Evolutionary conservation across 2,797 vertebrate genomes (phyloP), one percentile per base, ranked within the genome.

Genomic region (Oophaga sylvatica): DNA sequence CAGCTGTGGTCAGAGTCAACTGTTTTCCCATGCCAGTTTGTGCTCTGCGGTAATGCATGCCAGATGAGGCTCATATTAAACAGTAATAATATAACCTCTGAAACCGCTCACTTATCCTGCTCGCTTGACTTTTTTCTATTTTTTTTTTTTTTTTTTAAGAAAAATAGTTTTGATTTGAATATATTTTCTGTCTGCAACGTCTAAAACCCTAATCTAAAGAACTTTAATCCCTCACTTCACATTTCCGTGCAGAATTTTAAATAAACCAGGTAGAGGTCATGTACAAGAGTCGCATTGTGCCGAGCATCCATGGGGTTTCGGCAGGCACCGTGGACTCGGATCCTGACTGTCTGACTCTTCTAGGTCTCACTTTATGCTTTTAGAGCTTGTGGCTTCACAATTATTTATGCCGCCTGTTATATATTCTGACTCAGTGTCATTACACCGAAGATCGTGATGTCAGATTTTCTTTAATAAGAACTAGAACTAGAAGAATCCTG

Each of bases 211-310:
- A 73, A 89, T 89, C 87, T 86, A 20, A 83, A 76, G 79, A 48
- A 89, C 84, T 85, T 82, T 86, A 89, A 89, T 89, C 87, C 84
- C 84, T 89, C 84, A 89, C 88, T 82, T 86, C 88, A 78, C 80
- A 86, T 89, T 89, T 89, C 84, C 84, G 82, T 79, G 71, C 84
- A 48, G 88, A 89, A 86, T 83, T 86, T 83, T 86, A 86, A 89
- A 86, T 65, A 86, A 86, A 78, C 88, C 84, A 86, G 79, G 88
- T 85, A 78, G 60, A 60, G 87, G 59, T 83, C 84, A 79, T 60
- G 63, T 31, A 86, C 88, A 89, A 86, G 80, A 17, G 70, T 71
- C 53, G 75, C 79, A 89, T 86, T 89, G 88, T 89, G 63, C 53
- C 8, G 19, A 68, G 31, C 62, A 53, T 62, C 84, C 48, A 53